These are phyloP conservation scores for Leptocoma aspasia DNA, from an alignment of 2,113 vertebrate species.

Conservation along the genomic window DNA sequence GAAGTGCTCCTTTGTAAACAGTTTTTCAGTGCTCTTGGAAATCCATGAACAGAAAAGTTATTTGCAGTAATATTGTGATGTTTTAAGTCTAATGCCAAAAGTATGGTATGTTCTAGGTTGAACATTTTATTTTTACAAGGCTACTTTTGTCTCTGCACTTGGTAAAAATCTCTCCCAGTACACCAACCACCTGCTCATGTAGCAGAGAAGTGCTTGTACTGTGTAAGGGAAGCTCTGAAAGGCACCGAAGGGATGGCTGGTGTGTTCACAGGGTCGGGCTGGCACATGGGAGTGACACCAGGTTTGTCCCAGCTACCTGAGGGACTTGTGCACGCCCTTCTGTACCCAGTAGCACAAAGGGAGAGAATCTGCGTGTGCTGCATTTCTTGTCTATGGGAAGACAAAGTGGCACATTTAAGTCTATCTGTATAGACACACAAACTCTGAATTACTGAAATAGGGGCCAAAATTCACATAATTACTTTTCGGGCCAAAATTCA, in stretches of 20 bases:
- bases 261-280: not conserved
- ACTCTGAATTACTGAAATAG: not conserved
- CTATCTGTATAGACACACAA: not conserved
- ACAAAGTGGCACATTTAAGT: not conserved
- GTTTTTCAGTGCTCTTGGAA: not conserved
- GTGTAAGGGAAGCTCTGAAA: not conserved
- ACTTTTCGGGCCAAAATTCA: not conserved
- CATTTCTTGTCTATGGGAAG: not conserved
- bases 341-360: not conserved
- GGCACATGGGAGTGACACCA: not conserved
- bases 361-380: not conserved
- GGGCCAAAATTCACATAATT: not conserved
- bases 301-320: not conserved
- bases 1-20: not conserved
- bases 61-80: not conserved
- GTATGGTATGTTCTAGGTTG: not conserved
- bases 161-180: not conserved
- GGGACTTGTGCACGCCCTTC: not conserved
- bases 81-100: not conserved
- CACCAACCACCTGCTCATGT: not conserved
- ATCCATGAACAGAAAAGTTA: not conserved
- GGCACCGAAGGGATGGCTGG: accelerated
- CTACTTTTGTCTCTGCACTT: not conserved
- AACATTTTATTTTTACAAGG: not conserved
- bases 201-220: not conserved